These are phyloP conservation scores for Hypomesus transpacificus DNA, from an alignment of 2,113 vertebrate species.

Conservation along the genomic window DNA sequence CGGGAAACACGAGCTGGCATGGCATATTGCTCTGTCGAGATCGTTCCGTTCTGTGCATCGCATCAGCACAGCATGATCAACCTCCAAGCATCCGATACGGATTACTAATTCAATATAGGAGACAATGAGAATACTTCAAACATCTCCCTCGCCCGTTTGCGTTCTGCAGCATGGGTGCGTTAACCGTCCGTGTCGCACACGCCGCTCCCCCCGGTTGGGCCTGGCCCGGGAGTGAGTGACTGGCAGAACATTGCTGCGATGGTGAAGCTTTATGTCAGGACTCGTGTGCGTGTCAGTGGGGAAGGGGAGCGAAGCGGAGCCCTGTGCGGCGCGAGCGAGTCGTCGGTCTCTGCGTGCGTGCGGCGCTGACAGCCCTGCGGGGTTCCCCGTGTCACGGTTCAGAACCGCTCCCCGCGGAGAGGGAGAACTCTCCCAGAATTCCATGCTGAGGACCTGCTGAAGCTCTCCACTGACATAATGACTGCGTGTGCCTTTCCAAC, in stretches of 20 bases:
- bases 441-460: conserved; percentile 45
- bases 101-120: no score
- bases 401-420: conserved; percentile 9
- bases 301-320: conserved; percentile 40
- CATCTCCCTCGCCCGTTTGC: no score
- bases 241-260: conserved; percentile 14
- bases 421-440: conserved; percentile 49
- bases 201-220: no score
- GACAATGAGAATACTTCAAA: no score
- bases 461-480: conserved; percentile 24
- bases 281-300: conserved; percentile 39
- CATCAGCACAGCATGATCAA: no score
- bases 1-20: no score
- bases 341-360: conserved; percentile 44
- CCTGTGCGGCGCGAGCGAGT: conserved; percentile 22
- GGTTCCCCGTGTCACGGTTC: conserved; percentile 43
- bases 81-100: no score
- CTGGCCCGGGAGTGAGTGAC: neutral
- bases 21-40: no score
- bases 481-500: no score
- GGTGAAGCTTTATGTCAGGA: conserved; percentile 54
- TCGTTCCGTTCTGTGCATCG: no score
- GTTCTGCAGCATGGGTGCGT: no score
- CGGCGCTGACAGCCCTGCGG: conserved; percentile 58
- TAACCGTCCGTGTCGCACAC: no score